Base-by-base conservation (phyloP, 2,888 invertebrate species). In the Microctonus aethiopoides region DNA sequence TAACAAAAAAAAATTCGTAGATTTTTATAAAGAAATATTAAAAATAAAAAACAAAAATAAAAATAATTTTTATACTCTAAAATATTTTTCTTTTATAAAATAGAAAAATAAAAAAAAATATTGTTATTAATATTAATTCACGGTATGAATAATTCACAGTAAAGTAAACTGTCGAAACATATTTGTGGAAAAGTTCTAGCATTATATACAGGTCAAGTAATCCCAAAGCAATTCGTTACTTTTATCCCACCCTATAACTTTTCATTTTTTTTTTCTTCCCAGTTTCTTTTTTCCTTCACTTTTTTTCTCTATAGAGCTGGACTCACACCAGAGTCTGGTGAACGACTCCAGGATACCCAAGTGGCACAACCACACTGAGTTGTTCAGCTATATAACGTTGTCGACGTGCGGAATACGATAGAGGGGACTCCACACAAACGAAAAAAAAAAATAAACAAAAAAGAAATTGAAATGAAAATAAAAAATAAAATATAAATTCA, bases 171-270 rank as follows among this genome's bases (percentile, higher is more conserved):
- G 39, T 39, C 39, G 39, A 39, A 39, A 39, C 39, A 39, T 39
- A n/a, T 39, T 39, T 5, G 2, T n/a, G 39, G n/a, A 39, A 39
- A 39, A n/a, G 13, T 39, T n/a, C 39, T 5, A 5, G n/a, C 39
- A n/a, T 39, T 39, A 39, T 39, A 39, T 39, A 39, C 39, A 39
- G 39, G 39, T 39, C 39, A 39, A 71, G 76, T 79, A 79, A 81
- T 81, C 79, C 77, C 62, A 41, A 39, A 72, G 73, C 78, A 78
- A 83, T 83, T 82, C 79, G 80, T 83, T 80, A 82, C 81, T 74
- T 72, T 65, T 63, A 76, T 68, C 73, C 69, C 71, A 72, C 74
- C 16, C 64, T 54, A 63, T 72, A 71, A 78, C 74, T 79, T 76
- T 75, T 79, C 79, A 79, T 79, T 81, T 81, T 78, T 74, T 70